These are phyloP conservation scores for Acleris emargana DNA, from an alignment of 2,888 invertebrate species.

Conservation along the genomic window DNA sequence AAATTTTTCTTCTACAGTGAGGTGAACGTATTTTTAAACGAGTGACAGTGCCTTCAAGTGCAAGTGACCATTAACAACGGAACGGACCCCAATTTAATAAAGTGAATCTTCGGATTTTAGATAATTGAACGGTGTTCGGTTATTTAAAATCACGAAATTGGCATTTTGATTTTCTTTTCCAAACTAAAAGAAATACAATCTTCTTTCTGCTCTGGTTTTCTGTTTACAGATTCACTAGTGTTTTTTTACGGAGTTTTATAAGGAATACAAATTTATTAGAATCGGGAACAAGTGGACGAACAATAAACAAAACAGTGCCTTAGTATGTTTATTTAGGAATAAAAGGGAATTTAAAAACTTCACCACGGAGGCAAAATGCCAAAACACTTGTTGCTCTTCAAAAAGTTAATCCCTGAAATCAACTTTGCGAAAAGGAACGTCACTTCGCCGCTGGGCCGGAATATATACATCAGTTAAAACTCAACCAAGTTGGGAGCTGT, in stretches of 20 bases:
- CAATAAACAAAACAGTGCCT: slow-evolving; percentile 73
- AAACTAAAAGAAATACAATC: slow-evolving; percentile 54
- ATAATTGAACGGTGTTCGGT: slow-evolving; percentile 68
- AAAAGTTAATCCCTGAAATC: slow-evolving; percentile 78
- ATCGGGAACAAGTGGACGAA: slow-evolving; percentile 73
- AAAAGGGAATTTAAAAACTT: slow-evolving; percentile 59
- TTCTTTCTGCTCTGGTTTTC: slow-evolving; percentile 71
- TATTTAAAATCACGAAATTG: slow-evolving; percentile 61
- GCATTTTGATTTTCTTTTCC: slow-evolving; percentile 15
- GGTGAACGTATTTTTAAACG: slow-evolving; percentile 64
- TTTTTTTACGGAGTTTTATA: slow-evolving; percentile 47
- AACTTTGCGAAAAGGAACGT: slow-evolving; percentile 79
- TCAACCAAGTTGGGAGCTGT: slow-evolving; percentile 74
- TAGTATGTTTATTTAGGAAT: slow-evolving; percentile 68
- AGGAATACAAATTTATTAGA: slow-evolving; percentile 47
- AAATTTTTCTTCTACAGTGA: slow-evolving; percentile 70
- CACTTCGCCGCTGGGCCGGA: slow-evolving; percentile 71
- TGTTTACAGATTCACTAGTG: slow-evolving; percentile 74
- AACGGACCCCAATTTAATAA: slow-evolving; percentile 53
- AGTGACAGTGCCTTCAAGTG: slow-evolving; percentile 75
- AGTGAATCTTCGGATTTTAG: slow-evolving; percentile 63
- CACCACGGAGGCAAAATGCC: slow-evolving; percentile 81
- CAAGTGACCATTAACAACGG: slow-evolving; percentile 50
- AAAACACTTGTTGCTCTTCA: slow-evolving; percentile 77
- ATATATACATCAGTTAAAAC: slow-evolving; percentile 77